Conservation (phyloP, 1,140 invertebrate species). For the Mercenaria mercenaria region DNA sequence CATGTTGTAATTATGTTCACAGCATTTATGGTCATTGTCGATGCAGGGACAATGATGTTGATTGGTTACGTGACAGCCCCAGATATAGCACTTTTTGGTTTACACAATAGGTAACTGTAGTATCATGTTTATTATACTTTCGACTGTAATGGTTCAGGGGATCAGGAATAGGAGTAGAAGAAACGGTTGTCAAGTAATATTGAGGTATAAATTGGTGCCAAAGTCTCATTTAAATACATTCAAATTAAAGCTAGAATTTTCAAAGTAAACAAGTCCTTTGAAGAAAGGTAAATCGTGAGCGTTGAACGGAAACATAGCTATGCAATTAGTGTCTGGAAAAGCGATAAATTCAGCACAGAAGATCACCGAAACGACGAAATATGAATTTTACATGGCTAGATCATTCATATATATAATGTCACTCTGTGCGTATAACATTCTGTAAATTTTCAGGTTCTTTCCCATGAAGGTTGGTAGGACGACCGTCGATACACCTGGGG, state of each 20-base stretch:
- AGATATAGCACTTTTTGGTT: slow-evolving; percentile 46
- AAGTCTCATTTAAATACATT: too few relatives aligned
- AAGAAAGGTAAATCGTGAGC: too few relatives aligned
- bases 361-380: not conserved
- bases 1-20: too few relatives aligned
- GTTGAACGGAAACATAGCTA: not conserved
- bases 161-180: too few relatives aligned
- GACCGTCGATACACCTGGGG: not conserved
- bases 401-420: not conserved
- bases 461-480: not conserved
- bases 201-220: too few relatives aligned
- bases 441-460: not conserved
- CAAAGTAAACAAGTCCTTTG: too few relatives aligned
- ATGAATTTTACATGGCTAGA: not conserved
- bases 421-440: not conserved
- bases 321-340: too few relatives aligned
- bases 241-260: too few relatives aligned
- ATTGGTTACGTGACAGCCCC: slow-evolving; percentile 47
- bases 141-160: too few relatives aligned
- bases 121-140: too few relatives aligned
- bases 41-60: slow-evolving; percentile 45
- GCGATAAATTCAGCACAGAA: too few relatives aligned
- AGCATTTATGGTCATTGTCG: slow-evolving; percentile 44
- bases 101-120: slow-evolving; percentile 62
- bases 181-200: too few relatives aligned